Base-by-base conservation (phyloP, 2,113 vertebrate genomes). In the Pipa parva region DNA sequence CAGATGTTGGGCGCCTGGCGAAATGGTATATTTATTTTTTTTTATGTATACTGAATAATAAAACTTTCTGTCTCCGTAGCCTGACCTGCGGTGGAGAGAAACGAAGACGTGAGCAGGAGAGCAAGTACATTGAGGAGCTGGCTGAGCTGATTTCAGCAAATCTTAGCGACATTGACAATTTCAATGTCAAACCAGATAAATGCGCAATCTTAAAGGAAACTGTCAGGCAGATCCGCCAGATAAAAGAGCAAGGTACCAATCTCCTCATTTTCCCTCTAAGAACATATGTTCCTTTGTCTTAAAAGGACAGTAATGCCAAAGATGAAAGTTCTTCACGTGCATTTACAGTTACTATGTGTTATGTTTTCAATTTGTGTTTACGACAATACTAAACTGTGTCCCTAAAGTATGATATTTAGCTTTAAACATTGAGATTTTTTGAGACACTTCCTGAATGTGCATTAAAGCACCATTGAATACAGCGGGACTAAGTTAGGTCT, bases 131-230 rank as follows among this genome's bases (percentile, higher is more conserved):
- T 55, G 96, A 99, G 82, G 97, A 99, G 73, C 76, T 99, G 80
- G 97, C 97, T 39, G 97, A 99, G 74, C 90, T 99, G 78, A 98
- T 99, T 83, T 99, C 96, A 51, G 97, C 97, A 77, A 99, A 99
- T 85, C 90, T 99, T 73, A 93, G 95, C 50, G 95, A 97, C 84
- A 98, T 99, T 56, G 96, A 98, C 84, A 95, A 90, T 82, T 98
- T 99, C 87, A 99, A 99, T 78, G 97, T 99, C 76, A 98, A 98
- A 78, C 97, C 97, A 42, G 97, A 99, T 84, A 99, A 99, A 90
- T 99, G 97, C 79, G 96, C 93, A 72, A 98, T 99, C 81, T 89
- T 99, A 80, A 97, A 98, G 84, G 97, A 99, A 88, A 99, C 97
- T 0, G 97, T 99, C 79, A 92, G 94, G 71, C 97, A 99, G 84